Base-by-base conservation (phyloP, 1,140 invertebrate species). In the Schlechtendalia chinensis region DNA sequence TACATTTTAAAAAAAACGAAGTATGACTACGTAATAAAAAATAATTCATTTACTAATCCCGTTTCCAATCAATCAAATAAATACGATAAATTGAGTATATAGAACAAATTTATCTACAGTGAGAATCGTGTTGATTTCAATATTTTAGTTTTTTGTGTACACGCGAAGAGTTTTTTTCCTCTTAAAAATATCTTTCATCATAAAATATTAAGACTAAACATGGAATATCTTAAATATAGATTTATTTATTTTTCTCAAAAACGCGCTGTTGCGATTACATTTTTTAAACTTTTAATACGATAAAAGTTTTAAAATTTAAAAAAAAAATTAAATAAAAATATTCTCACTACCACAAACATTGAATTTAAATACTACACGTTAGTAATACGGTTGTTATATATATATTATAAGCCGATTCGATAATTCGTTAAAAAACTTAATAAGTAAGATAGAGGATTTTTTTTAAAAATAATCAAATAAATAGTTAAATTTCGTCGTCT, bases 271-370 rank as follows among this genome's bases (percentile, higher is more conserved):
- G n/a, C 29, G 24, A 29, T 54, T 53, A 53, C 54, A 54, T 72
- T 54, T 29, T 72, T 72, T 16, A 29, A 54, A 54, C 16, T 72
- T 72, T 54, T 72, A 72, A 72, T 54, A 72, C 50, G 47, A 54
- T 72, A 32, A 71, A 71, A 54, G 47, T 72, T 72, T 72, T 54
- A 29, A 54, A 72, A 72, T 54, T 17, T 54, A 50, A 69, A 50
- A 54, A 69, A 50, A 69, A 4, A 19, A 39, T 39, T 17, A n/a
- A 50, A 72, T 72, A 50, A 72, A 53, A 72, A 71, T 71, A 50
- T 71, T 47, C 50, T 50, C 22, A 54, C 27, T 29, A 53, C 27
- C 67, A 5, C 17, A 19, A 72, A 72, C 69, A 53, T 54, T 29
- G 24, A 32, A 39, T 22, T n/a, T 29, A 29, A 72, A 72, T 54